Evolutionary conservation across 2,888 invertebrate species (phyloP), one percentile per base, ranked within the genome.

Genomic region (Polia nebulosa): DNA sequence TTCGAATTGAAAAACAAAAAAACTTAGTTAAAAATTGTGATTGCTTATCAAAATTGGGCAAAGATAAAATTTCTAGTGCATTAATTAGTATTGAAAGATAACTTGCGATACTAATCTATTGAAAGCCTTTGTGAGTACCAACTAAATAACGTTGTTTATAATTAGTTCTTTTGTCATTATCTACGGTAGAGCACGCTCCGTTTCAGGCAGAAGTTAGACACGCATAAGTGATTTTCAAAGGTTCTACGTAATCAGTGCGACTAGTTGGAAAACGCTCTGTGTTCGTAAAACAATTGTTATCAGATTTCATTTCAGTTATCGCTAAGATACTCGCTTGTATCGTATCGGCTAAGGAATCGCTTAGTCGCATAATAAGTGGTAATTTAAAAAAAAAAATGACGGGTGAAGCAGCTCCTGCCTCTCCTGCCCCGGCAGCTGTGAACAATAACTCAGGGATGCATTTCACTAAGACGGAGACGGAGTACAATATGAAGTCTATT

Each of bases 401-500:
- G 45, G 71, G 67, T 15, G 66, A 66, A 52, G n/a, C 49, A 9
- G 34, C 34, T 32, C 5, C 63, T 8, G 13, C 49, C 9, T 27
- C 34, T 32, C 5, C 63, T 8, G 13, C 44, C 4, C n/a, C 36
- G 15, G 67, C 74, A 5, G 4, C 29, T 17, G 78, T 73, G 57
- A 74, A 78, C 9, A 88, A 88, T 63, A 76, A 80, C 17, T 86
- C 88, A 57, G 91, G 87, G 53, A 91, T 95, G 88, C 89, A 90
- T 82, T 90, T 95, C 32, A 90, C 81, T 9, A 95, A 94, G 68
- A 90, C 93, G 0, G 95, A 95, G 73, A 85, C 92, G 41, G 94
- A 95, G 52, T 95, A 95, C 85, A 94, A 94, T 58, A 92, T 95
- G 95, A 95, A 94, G 85, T 95, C 95, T 55, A 91, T 95, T 57